These are phyloP conservation scores for Pterostichus madidus DNA, from an alignment of 2,888 invertebrate species.

Conservation along the genomic window DNA sequence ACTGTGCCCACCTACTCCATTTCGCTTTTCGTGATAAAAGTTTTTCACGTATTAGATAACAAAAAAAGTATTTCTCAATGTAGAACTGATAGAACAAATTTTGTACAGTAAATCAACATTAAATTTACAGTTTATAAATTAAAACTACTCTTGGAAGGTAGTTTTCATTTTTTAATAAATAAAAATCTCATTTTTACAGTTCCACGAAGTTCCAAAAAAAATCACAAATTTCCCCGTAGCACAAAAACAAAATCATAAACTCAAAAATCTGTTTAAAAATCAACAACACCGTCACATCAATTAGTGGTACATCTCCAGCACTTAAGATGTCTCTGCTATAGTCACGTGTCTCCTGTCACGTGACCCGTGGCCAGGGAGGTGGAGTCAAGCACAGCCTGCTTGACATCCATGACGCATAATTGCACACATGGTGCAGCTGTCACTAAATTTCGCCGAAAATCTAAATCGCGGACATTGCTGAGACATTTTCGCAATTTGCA, in stretches of 20 bases:
- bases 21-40: no score
- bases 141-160: no score
- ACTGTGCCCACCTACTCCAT: no score
- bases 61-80: no score
- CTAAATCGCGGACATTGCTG: background rate
- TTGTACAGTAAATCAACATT: no score
- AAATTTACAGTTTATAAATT: no score
- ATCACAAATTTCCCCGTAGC: background rate
- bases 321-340: slow-evolving; percentile 41
- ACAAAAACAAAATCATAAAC: slow-evolving; percentile 35
- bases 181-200: slow-evolving; percentile 22
- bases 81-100: no score
- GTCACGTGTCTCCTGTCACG: slow-evolving; percentile 17
- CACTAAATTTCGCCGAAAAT: background rate
- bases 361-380: background rate
- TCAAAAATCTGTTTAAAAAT: slow-evolving; percentile 26
- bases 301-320: slow-evolving; percentile 57
- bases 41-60: no score
- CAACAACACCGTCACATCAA: slow-evolving; percentile 54
- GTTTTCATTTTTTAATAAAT: background rate
- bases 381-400: slow-evolving; percentile 16
- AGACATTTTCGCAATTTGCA: background rate
- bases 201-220: slow-evolving; percentile 25
- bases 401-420: background rate
- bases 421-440: slow-evolving; percentile 18